These are phyloP conservation scores for Drosophila simulans DNA, from an alignment of 1,140 invertebrate genomes.

Conservation along the genomic window DNA sequence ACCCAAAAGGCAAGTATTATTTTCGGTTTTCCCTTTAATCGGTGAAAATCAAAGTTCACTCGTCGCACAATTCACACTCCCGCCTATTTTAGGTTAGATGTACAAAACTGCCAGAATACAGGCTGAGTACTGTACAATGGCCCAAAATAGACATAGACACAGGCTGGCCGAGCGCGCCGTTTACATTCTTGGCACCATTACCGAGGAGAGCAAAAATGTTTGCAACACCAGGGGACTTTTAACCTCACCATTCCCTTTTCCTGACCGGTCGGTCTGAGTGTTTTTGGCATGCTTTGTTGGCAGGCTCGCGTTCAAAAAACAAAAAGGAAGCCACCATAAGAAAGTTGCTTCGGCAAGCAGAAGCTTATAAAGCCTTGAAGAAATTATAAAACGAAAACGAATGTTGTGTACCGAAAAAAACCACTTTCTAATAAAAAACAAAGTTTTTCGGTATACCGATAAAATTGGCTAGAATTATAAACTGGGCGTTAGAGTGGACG, in stretches of 20 bases:
- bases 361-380: too few species aligned
- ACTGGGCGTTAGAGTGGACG: too few species aligned
- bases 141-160: conserved; percentile 38
- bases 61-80: conserved; percentile 12
- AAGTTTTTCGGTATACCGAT: too few species aligned
- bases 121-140: conserved; percentile 47
- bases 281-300: conserved; percentile 77
- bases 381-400: too few species aligned
- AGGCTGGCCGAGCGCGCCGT: conserved; percentile 62
- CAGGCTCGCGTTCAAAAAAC: conserved; percentile 57
- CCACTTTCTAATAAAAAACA: too few species aligned
- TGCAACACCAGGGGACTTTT: conserved; percentile 49
- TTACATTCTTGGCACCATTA: conserved; percentile 70
- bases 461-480: too few species aligned
- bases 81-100: not conserved
- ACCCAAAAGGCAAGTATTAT: conserved; percentile 52
- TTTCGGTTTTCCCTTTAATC: conserved; percentile 31
- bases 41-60: conserved; percentile 8
- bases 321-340: conserved; percentile 1
- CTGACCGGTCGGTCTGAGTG: conserved; percentile 53
- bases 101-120: not conserved
- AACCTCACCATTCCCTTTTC: not conserved
- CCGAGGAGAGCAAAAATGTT: conserved; percentile 34
- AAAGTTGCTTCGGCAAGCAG: too few species aligned
- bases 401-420: too few species aligned